Evolutionary conservation across 2,888 invertebrate species (phyloP), one percentile per base, ranked within the genome.

Genomic region (Melieria omissa): DNA sequence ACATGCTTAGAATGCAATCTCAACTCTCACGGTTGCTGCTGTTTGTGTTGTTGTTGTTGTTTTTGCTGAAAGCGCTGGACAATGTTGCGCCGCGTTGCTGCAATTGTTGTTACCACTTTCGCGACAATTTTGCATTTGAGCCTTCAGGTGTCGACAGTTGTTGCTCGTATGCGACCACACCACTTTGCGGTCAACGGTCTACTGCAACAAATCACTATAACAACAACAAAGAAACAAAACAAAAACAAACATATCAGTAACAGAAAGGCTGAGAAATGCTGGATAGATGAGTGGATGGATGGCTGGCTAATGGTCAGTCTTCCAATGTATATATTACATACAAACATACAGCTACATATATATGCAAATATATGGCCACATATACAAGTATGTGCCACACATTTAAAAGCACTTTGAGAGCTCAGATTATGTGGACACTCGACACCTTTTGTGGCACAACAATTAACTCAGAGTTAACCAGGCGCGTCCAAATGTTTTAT

Each of bases 1-100:
- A 81, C 87, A 87, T 87, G 80, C 80, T 85, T 79, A 73, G 71
- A 75, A 78, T 80, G 78, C 76, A 61, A 58, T 69, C 45, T 60
- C 62, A 62, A 63, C 70, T 72, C 44, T 71, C 62, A n/a, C 58
- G 66, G 61, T 49, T 47, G 49, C 46, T 65, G 41, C 12, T 44
- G 47, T 63, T 29, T 42, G 12, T 2, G 10, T 49, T 9, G 62
- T 14, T 65, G 29, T 55, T 54, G 41, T 47, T 16, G 64, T 63
- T n/a, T n/a, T n/a, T 12, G 14, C 6, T 44, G 46, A 10, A 54
- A 54, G 14, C 55, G 44, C 7, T 57, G 46, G n/a, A 12, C 16
- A 44, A 8, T 69, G 10, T 42, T 47, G 12, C 12, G 7, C 5
- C 47, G n/a, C 55, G 64, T 47, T 61, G 71, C 12, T 65, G 55